Percentiles rank a stretch among this genome's conserved stretches.
These are phyloP conservation scores for Anagyrus pseudococci DNA, from an alignment of 2,888 invertebrate species.

Conservation along the genomic window DNA sequence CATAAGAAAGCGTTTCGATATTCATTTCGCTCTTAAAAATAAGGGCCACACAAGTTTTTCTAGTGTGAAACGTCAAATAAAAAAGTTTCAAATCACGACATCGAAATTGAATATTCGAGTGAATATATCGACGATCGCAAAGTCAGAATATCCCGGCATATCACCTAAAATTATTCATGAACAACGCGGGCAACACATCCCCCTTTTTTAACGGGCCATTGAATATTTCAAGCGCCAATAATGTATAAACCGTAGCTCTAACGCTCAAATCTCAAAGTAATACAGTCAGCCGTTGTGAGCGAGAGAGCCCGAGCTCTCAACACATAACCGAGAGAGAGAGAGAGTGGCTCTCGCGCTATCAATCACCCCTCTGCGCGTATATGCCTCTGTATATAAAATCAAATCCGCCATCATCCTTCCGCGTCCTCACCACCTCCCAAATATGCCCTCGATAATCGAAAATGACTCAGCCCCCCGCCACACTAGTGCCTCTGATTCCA, in stretches of 20 bases:
- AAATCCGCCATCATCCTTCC: no score
- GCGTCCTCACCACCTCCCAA: neutral
- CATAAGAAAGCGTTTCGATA: no score
- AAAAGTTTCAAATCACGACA: no score
- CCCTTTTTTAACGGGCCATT: constrained; percentile 1
- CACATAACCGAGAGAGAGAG: constrained; percentile 22
- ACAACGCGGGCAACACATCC: no score
- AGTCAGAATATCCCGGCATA: no score
- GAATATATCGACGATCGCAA: no score
- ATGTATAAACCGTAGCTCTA: neutral
- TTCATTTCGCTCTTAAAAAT: no score
- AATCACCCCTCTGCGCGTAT: constrained; percentile 23
- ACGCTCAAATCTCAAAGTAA: constrained; percentile 28
- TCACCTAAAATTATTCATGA: no score
- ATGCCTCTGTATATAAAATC: no score
- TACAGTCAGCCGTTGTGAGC: constrained; percentile 1
- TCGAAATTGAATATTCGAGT: no score
- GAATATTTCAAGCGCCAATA: constrained; percentile 11
- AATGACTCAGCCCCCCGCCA: constrained; percentile 25
- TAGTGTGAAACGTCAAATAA: no score
- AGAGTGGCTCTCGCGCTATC: constrained; percentile 29
- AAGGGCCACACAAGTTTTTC: no score
- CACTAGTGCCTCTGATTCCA: neutral
- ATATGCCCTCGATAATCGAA: constrained; percentile 12
- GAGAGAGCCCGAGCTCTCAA: neutral